Conservation (phyloP, 2,888 invertebrate genomes). For the Alcis repandata region DNA sequence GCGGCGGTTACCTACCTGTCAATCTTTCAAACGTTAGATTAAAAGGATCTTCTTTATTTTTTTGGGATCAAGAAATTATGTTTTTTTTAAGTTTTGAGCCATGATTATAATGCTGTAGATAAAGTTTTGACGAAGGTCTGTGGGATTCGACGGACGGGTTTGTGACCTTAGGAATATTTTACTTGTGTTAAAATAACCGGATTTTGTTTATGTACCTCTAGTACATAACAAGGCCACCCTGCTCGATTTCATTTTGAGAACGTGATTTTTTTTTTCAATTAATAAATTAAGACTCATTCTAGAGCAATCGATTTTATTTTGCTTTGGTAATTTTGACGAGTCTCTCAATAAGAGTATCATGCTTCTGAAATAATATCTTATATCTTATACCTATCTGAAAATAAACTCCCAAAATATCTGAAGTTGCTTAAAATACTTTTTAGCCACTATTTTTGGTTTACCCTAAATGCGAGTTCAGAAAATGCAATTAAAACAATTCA, state of each 20-base stretch:
- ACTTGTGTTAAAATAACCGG: constrained; percentile 23
- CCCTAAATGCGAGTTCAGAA: no score
- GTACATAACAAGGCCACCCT: constrained; percentile 32
- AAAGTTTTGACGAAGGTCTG: constrained; percentile 84
- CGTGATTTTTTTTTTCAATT: background rate
- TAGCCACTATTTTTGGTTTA: no score
- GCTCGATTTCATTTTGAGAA: background rate
- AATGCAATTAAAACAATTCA: no score
- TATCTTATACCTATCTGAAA: no score
- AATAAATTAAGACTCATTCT: background rate
- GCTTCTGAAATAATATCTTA: no score
- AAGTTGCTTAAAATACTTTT: no score
- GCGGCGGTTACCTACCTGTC: constrained; percentile 82
- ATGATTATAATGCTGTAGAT: constrained; percentile 83
- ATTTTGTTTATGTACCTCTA: constrained; percentile 22
- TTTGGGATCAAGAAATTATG: constrained; percentile 83
- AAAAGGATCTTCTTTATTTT: constrained; percentile 83
- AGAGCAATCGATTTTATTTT: no score
- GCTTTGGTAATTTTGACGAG: no score
- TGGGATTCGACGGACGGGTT: constrained; percentile 60
- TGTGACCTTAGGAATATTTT: constrained; percentile 49
- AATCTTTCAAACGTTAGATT: constrained; percentile 85
- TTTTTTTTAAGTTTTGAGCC: constrained; percentile 54
- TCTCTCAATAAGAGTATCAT: no score
- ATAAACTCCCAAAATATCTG: no score